Conservation (phyloP, 2,113 vertebrate genomes). For the Raja brachyura region DNA sequence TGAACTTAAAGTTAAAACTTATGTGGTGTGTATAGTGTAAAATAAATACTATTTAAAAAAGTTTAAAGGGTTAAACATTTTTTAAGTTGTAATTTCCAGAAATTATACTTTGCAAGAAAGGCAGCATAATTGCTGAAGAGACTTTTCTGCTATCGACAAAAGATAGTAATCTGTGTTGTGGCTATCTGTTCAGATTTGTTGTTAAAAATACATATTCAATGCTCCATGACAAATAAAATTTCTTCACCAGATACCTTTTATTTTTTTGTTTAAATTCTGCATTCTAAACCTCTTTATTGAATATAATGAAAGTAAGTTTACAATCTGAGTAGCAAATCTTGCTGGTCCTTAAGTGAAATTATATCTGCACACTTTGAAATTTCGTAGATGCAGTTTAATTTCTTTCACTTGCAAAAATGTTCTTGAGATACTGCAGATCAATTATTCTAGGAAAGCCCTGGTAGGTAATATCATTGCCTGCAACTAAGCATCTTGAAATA, state of each 20-base stretch:
- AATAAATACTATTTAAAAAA: background rate
- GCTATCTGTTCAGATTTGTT: background rate
- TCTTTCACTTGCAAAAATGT: no score
- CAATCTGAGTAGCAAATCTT: background rate
- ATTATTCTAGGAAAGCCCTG: background rate
- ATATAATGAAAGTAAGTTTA: background rate
- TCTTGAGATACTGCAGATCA: background rate
- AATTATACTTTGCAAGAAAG: background rate
- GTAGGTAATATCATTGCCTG: background rate
- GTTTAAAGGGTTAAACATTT: background rate
- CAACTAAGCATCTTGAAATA: no score
- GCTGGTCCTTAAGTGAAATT: background rate
- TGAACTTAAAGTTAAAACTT: background rate
- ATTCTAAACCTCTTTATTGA: background rate
- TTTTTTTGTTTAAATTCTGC: background rate
- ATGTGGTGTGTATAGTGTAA: background rate
- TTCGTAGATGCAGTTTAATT: background rate
- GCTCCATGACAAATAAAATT: background rate
- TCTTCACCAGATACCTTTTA: background rate
- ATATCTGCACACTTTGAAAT: background rate
- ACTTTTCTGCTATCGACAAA: background rate
- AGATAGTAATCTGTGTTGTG: background rate
- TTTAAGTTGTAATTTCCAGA: constrained; percentile 7
- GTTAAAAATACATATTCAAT: background rate
- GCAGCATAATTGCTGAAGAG: background rate